A percentile compares a stretch with the other conserved stretches of the same genome.
Conservation (phyloP, 2,113 vertebrate species). For the Garra rufa region DNA sequence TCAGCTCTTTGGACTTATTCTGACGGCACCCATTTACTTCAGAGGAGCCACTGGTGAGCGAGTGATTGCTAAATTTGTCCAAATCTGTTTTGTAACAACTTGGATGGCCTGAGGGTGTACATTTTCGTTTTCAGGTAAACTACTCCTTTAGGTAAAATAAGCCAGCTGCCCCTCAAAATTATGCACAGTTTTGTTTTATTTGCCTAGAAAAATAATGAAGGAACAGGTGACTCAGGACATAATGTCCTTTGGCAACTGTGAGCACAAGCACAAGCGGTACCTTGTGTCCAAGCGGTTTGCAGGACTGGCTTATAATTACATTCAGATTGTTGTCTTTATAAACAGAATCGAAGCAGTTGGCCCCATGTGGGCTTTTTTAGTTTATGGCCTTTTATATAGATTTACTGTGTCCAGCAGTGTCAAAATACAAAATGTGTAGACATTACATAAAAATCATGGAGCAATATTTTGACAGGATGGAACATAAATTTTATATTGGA, state of each 20-base stretch:
- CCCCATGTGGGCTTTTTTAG: not conserved
- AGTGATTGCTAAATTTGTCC: not conserved
- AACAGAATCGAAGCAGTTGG: not conserved
- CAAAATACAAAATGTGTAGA: not conserved
- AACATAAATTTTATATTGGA: not conserved
- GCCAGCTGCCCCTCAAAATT: not conserved
- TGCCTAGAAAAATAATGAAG: not conserved
- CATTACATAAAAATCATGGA: not conserved
- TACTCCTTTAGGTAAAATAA: not conserved
- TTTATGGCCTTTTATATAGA: not conserved
- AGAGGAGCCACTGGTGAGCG: not conserved
- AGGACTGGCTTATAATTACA: not conserved
- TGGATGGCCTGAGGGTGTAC: not conserved
- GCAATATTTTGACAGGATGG: not conserved
- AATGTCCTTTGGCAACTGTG: conserved; percentile 5
- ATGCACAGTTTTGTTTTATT: not conserved
- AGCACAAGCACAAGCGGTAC: not conserved
- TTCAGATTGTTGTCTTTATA: not conserved
- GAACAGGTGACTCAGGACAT: not conserved
- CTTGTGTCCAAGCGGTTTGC: not conserved
- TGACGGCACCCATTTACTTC: too few relatives aligned
- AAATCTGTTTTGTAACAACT: not conserved
- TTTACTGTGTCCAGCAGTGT: not conserved
- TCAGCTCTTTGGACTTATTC: too few relatives aligned
- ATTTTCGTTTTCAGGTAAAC: not conserved